Evolutionary conservation across 2,888 invertebrate genomes (phyloP).

Genomic region (Sicus ferrugineus): DNA sequence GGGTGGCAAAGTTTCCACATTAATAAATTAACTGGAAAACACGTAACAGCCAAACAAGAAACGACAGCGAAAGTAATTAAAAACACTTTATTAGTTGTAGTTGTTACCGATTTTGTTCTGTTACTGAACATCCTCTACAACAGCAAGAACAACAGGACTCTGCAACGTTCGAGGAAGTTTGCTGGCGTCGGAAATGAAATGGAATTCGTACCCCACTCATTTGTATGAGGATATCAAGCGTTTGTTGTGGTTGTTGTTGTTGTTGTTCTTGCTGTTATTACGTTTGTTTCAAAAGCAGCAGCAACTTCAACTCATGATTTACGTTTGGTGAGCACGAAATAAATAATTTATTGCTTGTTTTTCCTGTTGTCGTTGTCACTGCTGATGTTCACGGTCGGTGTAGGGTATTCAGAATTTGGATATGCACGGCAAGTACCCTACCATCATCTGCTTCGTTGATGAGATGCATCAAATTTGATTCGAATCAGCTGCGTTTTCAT

Average conservation of each 20-base stretch:
- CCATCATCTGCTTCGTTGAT: too few species aligned
- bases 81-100: slow-evolving; percentile 51
- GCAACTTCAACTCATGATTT: slow-evolving; percentile 46
- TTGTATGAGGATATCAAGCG: too few species aligned
- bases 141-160: too few species aligned
- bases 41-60: slow-evolving; percentile 3
- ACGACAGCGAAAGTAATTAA: slow-evolving; percentile 51
- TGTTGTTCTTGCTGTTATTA: neutral
- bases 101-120: slow-evolving; percentile 3
- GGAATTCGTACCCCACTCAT: too few species aligned
- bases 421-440: too few species aligned
- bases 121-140: too few species aligned
- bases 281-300: slow-evolving; percentile 10
- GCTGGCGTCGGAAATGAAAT: too few species aligned
- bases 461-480: too few species aligned
- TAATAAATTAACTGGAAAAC: slow-evolving; percentile 24
- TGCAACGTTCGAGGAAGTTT: too few species aligned
- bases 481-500: too few species aligned
- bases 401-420: too few species aligned
- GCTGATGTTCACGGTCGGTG: too few species aligned
- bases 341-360: slow-evolving; percentile 22
- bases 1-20: slow-evolving; percentile 33
- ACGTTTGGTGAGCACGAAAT: slow-evolving; percentile 50
- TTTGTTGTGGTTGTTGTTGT: neutral
- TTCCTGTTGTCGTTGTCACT: slow-evolving; percentile 3